Percentiles rank a stretch among this genome's conserved stretches.
Evolutionary conservation across 1,140 invertebrate species (phyloP).

Genomic region (Drosophila ercepeae): DNA sequence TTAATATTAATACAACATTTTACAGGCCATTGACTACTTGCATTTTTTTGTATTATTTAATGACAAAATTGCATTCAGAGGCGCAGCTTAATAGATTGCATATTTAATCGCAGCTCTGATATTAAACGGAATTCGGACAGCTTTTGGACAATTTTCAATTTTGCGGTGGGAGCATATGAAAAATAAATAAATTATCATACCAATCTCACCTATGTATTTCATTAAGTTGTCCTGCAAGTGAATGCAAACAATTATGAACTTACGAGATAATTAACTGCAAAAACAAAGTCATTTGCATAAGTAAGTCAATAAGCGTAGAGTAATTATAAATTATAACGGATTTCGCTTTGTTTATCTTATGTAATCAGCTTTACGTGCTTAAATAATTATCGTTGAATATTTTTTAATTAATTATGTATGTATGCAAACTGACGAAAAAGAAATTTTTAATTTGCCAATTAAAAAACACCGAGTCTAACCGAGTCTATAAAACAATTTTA

Average conservation of each 20-base stretch:
- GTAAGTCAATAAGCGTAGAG: slow-evolving; percentile 64
- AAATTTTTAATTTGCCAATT: neutral
- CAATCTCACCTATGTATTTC: slow-evolving; percentile 4
- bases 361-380: slow-evolving; percentile 57
- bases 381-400: slow-evolving; percentile 62
- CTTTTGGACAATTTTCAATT: slow-evolving; percentile 39
- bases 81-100: slow-evolving; percentile 12
- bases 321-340: slow-evolving; percentile 70
- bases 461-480: neutral
- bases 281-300: slow-evolving; percentile 62
- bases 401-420: slow-evolving; percentile 47
- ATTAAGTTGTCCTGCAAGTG: slow-evolving; percentile 24
- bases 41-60: slow-evolving; percentile 24
- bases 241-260: slow-evolving; percentile 55
- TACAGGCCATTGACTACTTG: slow-evolving; percentile 38
- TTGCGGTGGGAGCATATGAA: slow-evolving; percentile 12
- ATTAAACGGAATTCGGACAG: slow-evolving; percentile 35
- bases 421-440: slow-evolving; percentile 2
- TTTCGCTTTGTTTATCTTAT: slow-evolving; percentile 56
- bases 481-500: too few relatives aligned
- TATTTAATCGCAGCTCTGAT: slow-evolving; percentile 27
- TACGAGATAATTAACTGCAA: slow-evolving; percentile 63
- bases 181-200: slow-evolving; percentile 31
- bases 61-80: slow-evolving; percentile 16
- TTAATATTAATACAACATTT: slow-evolving; percentile 59